A percentile compares a stretch with the other conserved stretches of the same genome.
These are phyloP conservation scores for Seladonia tumulorum DNA, from an alignment of 2,888 invertebrate genomes.

Conservation along the genomic window DNA sequence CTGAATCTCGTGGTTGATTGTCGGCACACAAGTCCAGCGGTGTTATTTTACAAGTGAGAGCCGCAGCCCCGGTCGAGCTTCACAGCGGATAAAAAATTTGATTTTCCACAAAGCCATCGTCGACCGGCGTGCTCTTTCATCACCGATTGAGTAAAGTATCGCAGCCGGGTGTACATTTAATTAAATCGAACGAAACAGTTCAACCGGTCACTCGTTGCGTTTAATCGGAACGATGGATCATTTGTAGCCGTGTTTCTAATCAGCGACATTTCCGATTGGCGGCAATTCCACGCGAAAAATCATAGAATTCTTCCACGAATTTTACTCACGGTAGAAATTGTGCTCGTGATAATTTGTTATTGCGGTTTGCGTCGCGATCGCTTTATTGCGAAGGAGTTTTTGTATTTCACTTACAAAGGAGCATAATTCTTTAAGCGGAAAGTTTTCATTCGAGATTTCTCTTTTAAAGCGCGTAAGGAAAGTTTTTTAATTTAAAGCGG, in stretches of 20 bases:
- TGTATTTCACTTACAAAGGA: neutral
- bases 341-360: neutral
- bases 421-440: neutral
- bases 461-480: neutral
- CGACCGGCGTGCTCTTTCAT: slow-evolving; percentile 15
- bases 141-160: slow-evolving; percentile 8
- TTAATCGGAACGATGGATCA: neutral
- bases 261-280: neutral
- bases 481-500: slow-evolving; percentile 1
- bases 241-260: slow-evolving; percentile 1
- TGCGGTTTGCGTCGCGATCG: neutral
- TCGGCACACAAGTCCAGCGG: neutral
- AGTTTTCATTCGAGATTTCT: neutral
- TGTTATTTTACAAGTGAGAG: slow-evolving; percentile 8
- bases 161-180: slow-evolving; percentile 8
- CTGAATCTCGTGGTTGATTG: slow-evolving; percentile 7
- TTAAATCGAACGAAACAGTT: slow-evolving; percentile 18
- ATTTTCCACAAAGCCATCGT: slow-evolving; percentile 10
- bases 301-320: neutral
- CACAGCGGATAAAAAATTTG: slow-evolving; percentile 35
- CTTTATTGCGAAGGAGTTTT: neutral
- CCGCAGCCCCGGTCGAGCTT: neutral
- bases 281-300: neutral
- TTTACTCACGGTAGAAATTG: neutral
- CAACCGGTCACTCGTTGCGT: neutral